Evolutionary conservation across 2,113 vertebrate genomes (phyloP), one percentile per base, ranked within the genome.

Genomic region (Suncus etruscus): DNA sequence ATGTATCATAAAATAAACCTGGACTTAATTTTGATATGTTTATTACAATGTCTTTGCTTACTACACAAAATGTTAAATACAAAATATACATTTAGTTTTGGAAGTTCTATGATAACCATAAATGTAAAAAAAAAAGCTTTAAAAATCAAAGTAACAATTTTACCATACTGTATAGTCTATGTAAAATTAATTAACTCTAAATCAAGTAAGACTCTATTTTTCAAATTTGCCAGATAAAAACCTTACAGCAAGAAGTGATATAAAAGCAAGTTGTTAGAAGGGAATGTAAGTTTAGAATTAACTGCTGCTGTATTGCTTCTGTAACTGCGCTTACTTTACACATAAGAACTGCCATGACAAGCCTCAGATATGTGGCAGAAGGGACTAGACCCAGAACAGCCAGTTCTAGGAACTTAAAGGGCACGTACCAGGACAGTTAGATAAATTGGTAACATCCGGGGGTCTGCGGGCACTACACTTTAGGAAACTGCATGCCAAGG

Each of bases 131-230:
- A 29, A 8, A 79, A 73, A 87, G 80, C 20, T 65, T 50, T 69
- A 91, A 83, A 93, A 83, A 70, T 83, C 65, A 16, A 82, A 82
- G 18, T 83, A 83, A 81, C 20, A 86, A 29, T 80, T 86, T 93
- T 83, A 79, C 1, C n/a, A 78, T 7, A 75, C n/a, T 25, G 70
- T 11, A 48, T 68, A 69, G 45, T 29, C 70, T 81, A 75, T 15
- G 89, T 9, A 80, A 92, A 87, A 81, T 11, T 25, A 65, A 72
- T 9, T 82, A 61, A 81, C 29, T 86, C 6, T 82, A 61, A 81
- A 29, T 86, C 6, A 48, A 65, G 45, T 11, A 81, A 92, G 39
- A 93, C 3, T 7, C 58, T 76, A 18, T 83, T 81, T 24, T 61
- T 50, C 58, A 79, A 88, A 87, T 83, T 18, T 80, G 32, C 24